phyloP scores from a whole-genome alignment of 2,797 vertebrate genomes.

The Acanthiza pusilla region DNA sequence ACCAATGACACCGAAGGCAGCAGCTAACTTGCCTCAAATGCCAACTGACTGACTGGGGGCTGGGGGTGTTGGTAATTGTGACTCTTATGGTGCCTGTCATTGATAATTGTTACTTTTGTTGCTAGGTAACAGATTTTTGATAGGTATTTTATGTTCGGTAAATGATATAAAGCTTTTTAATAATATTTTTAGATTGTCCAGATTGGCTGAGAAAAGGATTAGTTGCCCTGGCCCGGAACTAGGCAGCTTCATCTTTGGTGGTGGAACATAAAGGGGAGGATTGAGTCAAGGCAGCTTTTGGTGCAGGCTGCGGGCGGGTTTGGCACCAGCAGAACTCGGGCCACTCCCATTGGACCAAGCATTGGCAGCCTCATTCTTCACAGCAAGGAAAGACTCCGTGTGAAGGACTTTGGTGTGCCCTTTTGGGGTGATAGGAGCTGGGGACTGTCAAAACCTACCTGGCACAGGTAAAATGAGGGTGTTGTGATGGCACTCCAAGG shows the following conservation, averaged over 20 bases:
- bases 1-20: slow-evolving; percentile 72
- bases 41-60: background rate
- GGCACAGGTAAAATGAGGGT: background rate
- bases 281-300: background rate
- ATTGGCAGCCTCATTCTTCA: accelerated
- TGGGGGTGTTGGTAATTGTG: background rate
- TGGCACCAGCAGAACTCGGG: accelerated
- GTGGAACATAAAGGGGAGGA: background rate
- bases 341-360: accelerated
- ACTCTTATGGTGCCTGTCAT: background rate
- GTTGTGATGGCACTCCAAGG: background rate
- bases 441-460: accelerated
- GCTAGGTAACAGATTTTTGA: slow-evolving; percentile 55
- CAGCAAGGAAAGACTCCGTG: background rate
- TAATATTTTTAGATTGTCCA: slow-evolving; percentile 19
- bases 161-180: slow-evolving; percentile 66
- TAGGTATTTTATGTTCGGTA: slow-evolving; percentile 62
- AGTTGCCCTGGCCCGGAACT: background rate
- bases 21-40: slow-evolving; percentile 31
- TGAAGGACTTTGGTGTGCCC: background rate
- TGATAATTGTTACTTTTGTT: background rate
- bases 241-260: background rate
- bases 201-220: background rate
- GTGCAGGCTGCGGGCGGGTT: background rate
- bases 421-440: accelerated